Evolutionary conservation across 2,797 vertebrate genomes (phyloP), one percentile per base, ranked within the genome.

Genomic region (Mareca strepera): DNA sequence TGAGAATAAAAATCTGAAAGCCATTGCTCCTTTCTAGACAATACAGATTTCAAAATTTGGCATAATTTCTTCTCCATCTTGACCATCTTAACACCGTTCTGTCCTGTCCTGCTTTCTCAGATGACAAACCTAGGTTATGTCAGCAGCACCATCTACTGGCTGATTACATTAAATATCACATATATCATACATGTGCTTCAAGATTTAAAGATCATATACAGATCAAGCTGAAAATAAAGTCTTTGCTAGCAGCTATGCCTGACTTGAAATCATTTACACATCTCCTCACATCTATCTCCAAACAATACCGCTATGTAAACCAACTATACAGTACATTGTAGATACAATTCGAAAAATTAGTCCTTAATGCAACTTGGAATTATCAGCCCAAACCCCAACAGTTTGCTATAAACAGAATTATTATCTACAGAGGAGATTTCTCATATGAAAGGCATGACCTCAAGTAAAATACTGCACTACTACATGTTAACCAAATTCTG

Each of bases 141-240:
- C 89, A 79, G 76, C 56, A 97, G 91, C 92, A 90, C 84, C 95
- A 88, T 56, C 95, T 95, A 56, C 89, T 92, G 91, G 92, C 33
- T 73, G 67, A 48, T 20, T 33, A 25, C 73, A 67, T 37, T 63
- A 86, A 81, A 86, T 16, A 56, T 10, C 17, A 22, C 0, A 0
- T 8, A 3, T 4, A 59, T n/a, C 12, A 62, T 3, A 2, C 3
- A 66, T 18, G 69, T 90, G 33, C 50, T 80, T 73, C 0, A 0
- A 74, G 59, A 92, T 20, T n/a, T 33, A 48, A 56, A 88, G 37
- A 46, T n/a, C 35, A 28, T 33, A 64, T 9, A 20, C 0, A 90
- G n/a, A 69, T 18, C 11, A 73, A 74, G 21, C 8, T 35, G 20
- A 44, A 86, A 82, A 44, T 10, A 69, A 62, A 14, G 20, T 28